Evolutionary conservation across 1,140 invertebrate species (phyloP).

Genomic region (Mactra quadrangularis): DNA sequence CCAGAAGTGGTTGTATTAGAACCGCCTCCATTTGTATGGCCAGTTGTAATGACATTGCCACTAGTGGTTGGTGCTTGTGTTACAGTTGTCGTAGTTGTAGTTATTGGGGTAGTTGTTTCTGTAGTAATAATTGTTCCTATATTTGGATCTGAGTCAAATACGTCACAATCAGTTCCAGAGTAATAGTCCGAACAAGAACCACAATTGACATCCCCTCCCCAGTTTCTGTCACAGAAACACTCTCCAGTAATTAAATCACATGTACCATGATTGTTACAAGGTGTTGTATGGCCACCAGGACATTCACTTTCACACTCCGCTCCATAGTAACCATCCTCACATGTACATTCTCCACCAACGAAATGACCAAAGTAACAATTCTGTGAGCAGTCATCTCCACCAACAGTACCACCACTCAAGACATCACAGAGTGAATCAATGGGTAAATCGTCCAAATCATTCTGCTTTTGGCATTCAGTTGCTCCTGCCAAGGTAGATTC

Average conservation of each 20-base stretch:
- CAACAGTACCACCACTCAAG: not conserved
- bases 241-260: constrained; percentile 43
- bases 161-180: constrained; percentile 37
- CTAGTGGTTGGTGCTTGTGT: not conserved
- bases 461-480: constrained; percentile 26
- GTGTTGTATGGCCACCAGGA: constrained; percentile 36
- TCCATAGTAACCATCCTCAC: constrained; percentile 41
- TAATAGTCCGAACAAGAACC: constrained; percentile 32
- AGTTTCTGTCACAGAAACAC: constrained; percentile 46
- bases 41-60: not conserved
- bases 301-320: constrained; percentile 38
- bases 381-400: constrained; percentile 37
- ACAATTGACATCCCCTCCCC: constrained; percentile 33
- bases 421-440: constrained; percentile 24
- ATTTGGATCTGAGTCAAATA: constrained; percentile 37
- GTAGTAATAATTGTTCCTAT: constrained; percentile 8
- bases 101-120: not conserved
- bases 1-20: not conserved
- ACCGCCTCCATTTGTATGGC: not conserved
- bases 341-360: constrained; percentile 19
- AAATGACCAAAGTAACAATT: constrained; percentile 47
- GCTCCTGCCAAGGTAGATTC: constrained; percentile 17
- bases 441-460: constrained; percentile 17
- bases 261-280: constrained; percentile 51
- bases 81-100: not conserved